These are phyloP conservation scores for Samia ricini DNA, from an alignment of 1,140 invertebrate species.

Conservation along the genomic window DNA sequence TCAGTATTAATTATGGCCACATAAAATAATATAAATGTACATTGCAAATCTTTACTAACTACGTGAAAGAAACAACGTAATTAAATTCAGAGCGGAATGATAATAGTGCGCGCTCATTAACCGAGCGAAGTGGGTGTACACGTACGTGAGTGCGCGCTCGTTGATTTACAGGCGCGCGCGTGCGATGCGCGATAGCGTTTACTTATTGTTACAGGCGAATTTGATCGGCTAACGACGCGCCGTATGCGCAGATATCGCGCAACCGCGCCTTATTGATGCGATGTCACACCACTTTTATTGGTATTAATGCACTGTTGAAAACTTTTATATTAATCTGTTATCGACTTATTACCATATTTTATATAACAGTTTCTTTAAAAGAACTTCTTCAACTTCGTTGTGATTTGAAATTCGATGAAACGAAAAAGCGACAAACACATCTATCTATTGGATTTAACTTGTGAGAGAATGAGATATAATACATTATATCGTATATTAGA, in stretches of 20 bases:
- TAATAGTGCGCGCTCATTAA: conserved; percentile 6
- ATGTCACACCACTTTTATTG: conserved; percentile 62
- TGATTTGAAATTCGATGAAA: too few relatives aligned
- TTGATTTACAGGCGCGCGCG: conserved; percentile 54
- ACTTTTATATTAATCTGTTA: too few relatives aligned
- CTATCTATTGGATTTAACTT: too few relatives aligned
- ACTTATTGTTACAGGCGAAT: conserved; percentile 57
- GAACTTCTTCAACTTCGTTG: too few relatives aligned
- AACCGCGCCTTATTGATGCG: conserved; percentile 52
- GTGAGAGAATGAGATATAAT: too few relatives aligned
- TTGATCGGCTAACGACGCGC: conserved; percentile 48
- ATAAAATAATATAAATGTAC: too few relatives aligned
- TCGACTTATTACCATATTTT: too few relatives aligned
- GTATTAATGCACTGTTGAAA: conserved; percentile 52
- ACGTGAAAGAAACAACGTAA: background rate
- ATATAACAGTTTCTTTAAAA: too few relatives aligned
- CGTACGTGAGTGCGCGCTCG: conserved; percentile 23
- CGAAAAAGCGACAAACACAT: too few relatives aligned
- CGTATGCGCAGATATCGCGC: conserved; percentile 32
- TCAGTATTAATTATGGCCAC: too few relatives aligned
- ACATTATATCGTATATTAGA: too few relatives aligned
- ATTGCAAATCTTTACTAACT: too few relatives aligned
- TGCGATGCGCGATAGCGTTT: conserved; percentile 57
- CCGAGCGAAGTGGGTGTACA: conserved; percentile 12
- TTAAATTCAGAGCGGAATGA: background rate